Evolutionary conservation across 2,888 invertebrate species (phyloP), one percentile per base, ranked within the genome.

Genomic region (Pollenia angustigena): DNA sequence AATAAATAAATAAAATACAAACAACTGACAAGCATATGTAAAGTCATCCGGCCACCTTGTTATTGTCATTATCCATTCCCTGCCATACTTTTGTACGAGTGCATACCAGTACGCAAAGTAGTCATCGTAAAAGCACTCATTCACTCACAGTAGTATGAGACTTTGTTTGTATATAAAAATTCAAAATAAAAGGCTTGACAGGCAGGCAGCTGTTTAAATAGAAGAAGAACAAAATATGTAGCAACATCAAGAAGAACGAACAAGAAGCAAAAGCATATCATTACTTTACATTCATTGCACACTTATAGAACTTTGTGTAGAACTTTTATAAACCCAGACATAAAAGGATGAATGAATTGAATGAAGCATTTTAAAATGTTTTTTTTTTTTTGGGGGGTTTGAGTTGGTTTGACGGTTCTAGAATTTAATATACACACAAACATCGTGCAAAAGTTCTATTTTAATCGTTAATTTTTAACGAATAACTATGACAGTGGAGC

Each of bases 171-270:
- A 14, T 32, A 40, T 50, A 74, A 74, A 60, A 23, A 46, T 60
- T 62, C 14, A 54, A 60, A 81, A 71, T 64, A 56, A 64, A 81
- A 72, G 74, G 42, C 68, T 75, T 82, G 78, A 60, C 81, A 54
- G 56, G 16, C 72, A 81, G 75, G 81, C 81, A 82, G 75, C 79
- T 79, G 66, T 60, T 72, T 46, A 81, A 81, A 81, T 81, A 81
- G n/a, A 23, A 60, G 68, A 74, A 81, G 48, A 69, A 79, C 18
- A 14, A 48, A 60, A 46, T 58, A n/a, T n/a, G n/a, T n/a, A 58
- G 7, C 8, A 74, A 54, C 74, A 56, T 81, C 44, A 58, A 79
- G 40, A 68, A 52, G 50, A n/a, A 58, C 72, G 40, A 58, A 79
- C 16, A 68, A 52, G 50, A n/a, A 58, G 72, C n/a, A 50, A 4